A percentile compares a stretch with the other conserved stretches of the same genome.
Conservation (phyloP, 2,888 invertebrate genomes). For the Buathra laborator region DNA sequence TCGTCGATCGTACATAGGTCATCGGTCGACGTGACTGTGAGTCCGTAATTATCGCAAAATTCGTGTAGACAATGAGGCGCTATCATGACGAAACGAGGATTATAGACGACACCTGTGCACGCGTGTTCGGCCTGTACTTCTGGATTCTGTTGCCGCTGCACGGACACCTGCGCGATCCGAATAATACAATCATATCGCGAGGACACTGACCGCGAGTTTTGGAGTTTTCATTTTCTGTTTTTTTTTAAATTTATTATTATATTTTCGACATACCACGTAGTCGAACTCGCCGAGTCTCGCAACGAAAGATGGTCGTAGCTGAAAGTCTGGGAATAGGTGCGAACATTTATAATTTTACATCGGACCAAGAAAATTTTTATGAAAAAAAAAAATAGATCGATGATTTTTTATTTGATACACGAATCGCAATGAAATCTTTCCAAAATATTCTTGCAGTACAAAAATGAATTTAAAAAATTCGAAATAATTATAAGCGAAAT, state of each 20-base stretch:
- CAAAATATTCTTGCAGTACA: too few species aligned
- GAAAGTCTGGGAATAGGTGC: slow-evolving; percentile 40
- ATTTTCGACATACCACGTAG: slow-evolving; percentile 52
- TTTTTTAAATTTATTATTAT: neutral
- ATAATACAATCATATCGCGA: neutral
- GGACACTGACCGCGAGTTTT: neutral
- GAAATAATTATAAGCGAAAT: too few species aligned
- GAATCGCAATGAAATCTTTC: too few species aligned
- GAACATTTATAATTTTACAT: too few species aligned
- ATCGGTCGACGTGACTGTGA: slow-evolving; percentile 60
- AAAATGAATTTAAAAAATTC: too few species aligned
- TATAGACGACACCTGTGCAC: slow-evolving; percentile 64
- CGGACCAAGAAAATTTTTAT: too few species aligned
- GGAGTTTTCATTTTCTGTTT: neutral
- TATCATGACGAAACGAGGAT: slow-evolving; percentile 58
- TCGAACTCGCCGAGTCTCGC: slow-evolving; percentile 62
- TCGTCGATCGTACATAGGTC: slow-evolving; percentile 57
- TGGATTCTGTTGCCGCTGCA: slow-evolving; percentile 57
- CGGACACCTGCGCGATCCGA: slow-evolving; percentile 56
- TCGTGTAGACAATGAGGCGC: slow-evolving; percentile 66
- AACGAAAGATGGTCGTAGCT: slow-evolving; percentile 57
- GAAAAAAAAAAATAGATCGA: too few species aligned
- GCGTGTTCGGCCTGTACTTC: slow-evolving; percentile 52
- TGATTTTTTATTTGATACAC: too few species aligned
- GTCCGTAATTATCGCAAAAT: slow-evolving; percentile 54